Conservation (phyloP, 2,113 vertebrate genomes). For the Brachypodius melanocephalos region DNA sequence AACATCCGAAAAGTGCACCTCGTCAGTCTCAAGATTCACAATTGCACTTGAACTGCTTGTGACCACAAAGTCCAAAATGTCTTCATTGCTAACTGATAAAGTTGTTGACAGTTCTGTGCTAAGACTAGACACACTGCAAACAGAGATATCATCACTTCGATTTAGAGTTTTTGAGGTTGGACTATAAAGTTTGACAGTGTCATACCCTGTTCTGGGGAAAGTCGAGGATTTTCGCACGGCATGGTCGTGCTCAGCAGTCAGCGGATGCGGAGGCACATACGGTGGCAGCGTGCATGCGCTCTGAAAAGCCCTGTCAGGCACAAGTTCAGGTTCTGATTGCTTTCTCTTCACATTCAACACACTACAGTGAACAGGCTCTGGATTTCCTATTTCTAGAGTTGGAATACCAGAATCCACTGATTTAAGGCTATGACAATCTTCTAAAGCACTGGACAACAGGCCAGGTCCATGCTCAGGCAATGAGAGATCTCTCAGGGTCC, state of each 20-base stretch:
- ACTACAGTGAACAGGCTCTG: constrained; percentile 78
- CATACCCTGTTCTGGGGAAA: constrained; percentile 82
- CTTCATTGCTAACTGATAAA: constrained; percentile 85
- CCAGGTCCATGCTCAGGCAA: constrained; percentile 54
- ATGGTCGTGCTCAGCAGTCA: constrained; percentile 66
- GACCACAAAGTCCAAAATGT: constrained; percentile 87
- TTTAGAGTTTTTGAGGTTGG: constrained; percentile 70
- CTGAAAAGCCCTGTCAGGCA: constrained; percentile 68
- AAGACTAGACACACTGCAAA: constrained; percentile 89
- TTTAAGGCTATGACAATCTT: constrained; percentile 80
- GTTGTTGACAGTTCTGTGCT: constrained; percentile 89
- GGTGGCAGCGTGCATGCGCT: constrained; percentile 37
- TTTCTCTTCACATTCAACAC: constrained; percentile 57
- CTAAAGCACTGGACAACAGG: constrained; percentile 48
- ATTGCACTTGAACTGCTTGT: constrained; percentile 91
- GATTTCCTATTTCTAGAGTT: constrained; percentile 87
- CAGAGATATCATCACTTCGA: constrained; percentile 84
- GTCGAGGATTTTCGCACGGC: constrained; percentile 82
- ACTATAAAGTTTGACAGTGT: constrained; percentile 78
- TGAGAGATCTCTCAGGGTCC: neutral
- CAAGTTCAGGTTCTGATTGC: constrained; percentile 29
- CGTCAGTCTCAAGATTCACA: constrained; percentile 84
- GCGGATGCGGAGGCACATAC: constrained; percentile 45
- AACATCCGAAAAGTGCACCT: constrained; percentile 77
- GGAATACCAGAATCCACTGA: constrained; percentile 93